phyloP scores from a whole-genome alignment of 1,140 invertebrate species.

The Sitobion miscanthi region DNA sequence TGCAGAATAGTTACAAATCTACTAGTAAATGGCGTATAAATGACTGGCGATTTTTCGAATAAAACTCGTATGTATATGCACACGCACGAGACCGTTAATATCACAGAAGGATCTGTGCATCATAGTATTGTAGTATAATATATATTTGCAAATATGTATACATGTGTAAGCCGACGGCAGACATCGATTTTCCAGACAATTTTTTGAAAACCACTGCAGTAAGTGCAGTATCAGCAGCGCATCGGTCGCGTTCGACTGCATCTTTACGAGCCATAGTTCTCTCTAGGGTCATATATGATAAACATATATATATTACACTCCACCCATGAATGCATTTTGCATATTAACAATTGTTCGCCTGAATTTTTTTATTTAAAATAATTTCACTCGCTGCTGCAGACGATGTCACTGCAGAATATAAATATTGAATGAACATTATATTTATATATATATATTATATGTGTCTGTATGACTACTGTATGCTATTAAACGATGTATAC shows the following conservation, averaged over 20 bases:
- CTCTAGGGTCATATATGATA: background rate
- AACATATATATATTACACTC: background rate
- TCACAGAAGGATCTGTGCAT: background rate
- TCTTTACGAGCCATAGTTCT: background rate
- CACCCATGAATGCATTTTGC: background rate
- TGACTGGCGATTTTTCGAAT: constrained; percentile 55
- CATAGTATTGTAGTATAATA: background rate
- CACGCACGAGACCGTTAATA: background rate
- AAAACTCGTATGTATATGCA: background rate
- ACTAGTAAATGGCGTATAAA: constrained; percentile 49
- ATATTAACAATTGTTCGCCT: background rate
- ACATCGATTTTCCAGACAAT: constrained; percentile 29
- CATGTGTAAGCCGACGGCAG: background rate
- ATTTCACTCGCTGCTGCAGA: background rate
- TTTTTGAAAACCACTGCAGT: background rate
- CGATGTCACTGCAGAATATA: constrained; percentile 18
- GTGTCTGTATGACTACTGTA: background rate
- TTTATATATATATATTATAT: background rate
- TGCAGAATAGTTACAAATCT: constrained; percentile 37
- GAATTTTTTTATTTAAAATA: background rate
- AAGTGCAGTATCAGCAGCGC: background rate
- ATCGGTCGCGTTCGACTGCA: background rate
- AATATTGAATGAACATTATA: background rate
- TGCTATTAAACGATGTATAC: background rate
- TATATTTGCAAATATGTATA: background rate